phyloP scores from a whole-genome alignment of 2,797 vertebrate genomes.

The Platyrinchus mystaceus region DNA sequence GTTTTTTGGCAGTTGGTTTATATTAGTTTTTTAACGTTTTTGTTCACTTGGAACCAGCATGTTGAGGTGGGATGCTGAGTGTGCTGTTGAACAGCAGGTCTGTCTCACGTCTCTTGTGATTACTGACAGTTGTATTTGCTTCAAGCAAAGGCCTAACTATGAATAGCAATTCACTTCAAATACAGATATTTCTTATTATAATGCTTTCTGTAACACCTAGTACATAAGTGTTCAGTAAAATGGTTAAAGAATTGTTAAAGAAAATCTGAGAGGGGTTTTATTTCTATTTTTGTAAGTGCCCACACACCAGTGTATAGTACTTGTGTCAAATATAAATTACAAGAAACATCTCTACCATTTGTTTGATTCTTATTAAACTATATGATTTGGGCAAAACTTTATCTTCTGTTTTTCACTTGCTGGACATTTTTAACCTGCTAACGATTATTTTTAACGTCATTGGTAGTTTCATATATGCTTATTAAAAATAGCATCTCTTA shows the following conservation, averaged over 20 bases:
- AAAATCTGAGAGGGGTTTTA: neutral
- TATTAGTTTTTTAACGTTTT: neutral
- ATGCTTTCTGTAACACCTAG: neutral
- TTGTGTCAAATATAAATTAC: neutral
- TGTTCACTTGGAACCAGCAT: neutral
- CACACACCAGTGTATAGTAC: neutral
- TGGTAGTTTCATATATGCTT: neutral
- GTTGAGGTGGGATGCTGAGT: neutral
- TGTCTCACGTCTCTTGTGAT: neutral
- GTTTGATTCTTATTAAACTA: neutral
- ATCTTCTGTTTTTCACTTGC: neutral
- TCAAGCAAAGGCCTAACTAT: neutral
- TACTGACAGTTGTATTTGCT: neutral
- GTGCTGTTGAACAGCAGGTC: neutral
- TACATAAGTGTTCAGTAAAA: neutral
- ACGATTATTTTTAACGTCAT: neutral
- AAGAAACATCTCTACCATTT: neutral
- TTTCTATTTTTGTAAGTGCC: neutral
- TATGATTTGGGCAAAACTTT: neutral
- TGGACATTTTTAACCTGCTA: neutral
- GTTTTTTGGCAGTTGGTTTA: neutral
- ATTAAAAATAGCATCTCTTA: accelerated
- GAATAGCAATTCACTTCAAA: neutral
- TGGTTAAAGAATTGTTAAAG: neutral
- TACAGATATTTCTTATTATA: neutral